Base-by-base conservation (phyloP, 2,888 invertebrate species). In the Drosophila neotestacea region DNA sequence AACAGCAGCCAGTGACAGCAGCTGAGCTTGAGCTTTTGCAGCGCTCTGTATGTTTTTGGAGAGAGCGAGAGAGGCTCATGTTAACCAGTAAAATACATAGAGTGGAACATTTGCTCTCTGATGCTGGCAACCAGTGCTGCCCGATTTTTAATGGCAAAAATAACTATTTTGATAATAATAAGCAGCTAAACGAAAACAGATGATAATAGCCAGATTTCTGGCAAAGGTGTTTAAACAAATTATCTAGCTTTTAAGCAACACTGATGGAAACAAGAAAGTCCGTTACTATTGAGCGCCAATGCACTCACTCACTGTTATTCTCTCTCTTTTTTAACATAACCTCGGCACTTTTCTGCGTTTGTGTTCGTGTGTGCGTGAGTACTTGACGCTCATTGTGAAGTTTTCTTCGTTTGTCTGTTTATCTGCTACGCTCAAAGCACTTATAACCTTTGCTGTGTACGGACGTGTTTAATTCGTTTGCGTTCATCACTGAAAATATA, bases 381-480 rank as follows among this genome's bases (percentile, higher is more conserved):
- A 28, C 13, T 36, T 65, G 10, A 13, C 47, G 56, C 65, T 48
- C 56, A 32, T 27, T 51, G 36, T 61, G 4, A 52, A 71, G 77
- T 55, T 77, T 79, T 58, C 77, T 81, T 90, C 54, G 63, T 63
- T 48, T 39, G 46, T 13, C 50, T 56, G 70, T 44, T 42, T 42
- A 44, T 2, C 32, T 10, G 27, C 36, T 41, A 16, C 36, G 60
- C 51, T 70, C 77, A 77, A 39, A 77, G 52, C 58, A 62, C 73
- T 78, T 81, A 77, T 52, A 79, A 77, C 77, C 66, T 74, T 90
- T 75, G 79, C 75, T 69, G 74, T 65, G 81, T 66, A 63, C 77
- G 72, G 84, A 83, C 85, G 84, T 83, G 69, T 48, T 46, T 59
- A 55, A 38, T 39, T 55, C 69, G 46, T 51, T 51, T 55, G 51